Conservation (phyloP, 2,797 vertebrate genomes). For the Rhinatrema bivittatum region DNA sequence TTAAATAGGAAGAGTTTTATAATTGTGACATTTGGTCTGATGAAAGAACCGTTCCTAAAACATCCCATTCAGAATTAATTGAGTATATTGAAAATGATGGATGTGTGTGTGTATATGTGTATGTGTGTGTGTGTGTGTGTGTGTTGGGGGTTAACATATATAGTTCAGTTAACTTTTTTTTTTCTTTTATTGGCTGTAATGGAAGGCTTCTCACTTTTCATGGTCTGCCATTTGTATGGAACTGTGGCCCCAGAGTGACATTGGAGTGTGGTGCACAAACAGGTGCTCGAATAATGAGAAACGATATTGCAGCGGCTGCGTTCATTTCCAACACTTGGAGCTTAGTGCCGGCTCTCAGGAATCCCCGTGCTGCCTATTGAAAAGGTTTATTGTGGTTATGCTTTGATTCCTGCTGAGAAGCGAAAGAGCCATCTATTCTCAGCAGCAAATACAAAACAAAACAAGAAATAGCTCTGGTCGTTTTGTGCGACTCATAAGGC, state of each 20-base stretch:
- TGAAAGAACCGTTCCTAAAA: slow-evolving; percentile 34
- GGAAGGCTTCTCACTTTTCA: not conserved
- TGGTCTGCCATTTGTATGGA: slow-evolving; percentile 8
- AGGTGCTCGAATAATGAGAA: too few relatives aligned
- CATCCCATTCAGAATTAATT: slow-evolving; percentile 36
- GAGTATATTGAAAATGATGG: slow-evolving; percentile 25
- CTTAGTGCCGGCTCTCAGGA: not conserved
- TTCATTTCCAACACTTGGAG: not conserved
- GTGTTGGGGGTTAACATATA: not conserved
- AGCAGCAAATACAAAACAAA: slow-evolving; percentile 1
- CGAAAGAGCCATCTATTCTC: slow-evolving; percentile 1
- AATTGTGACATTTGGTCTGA: slow-evolving; percentile 51
- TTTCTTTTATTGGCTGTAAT: too few relatives aligned
- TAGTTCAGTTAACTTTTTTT: slow-evolving; percentile 1
- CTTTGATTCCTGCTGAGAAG: slow-evolving; percentile 1
- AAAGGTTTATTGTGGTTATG: not conserved
- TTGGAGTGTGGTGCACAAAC: too few relatives aligned
- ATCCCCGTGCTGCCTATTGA: not conserved
- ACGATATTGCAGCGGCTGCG: not conserved
- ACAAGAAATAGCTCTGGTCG: not conserved
- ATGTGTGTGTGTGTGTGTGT: too few relatives aligned
- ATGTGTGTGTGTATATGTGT: too few relatives aligned
- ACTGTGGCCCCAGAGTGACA: not conserved
- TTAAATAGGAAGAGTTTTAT: slow-evolving; percentile 33
- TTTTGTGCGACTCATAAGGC: slow-evolving; percentile 7